Conservation (phyloP, 2,113 vertebrate species). For the Brevimyrus niger region DNA sequence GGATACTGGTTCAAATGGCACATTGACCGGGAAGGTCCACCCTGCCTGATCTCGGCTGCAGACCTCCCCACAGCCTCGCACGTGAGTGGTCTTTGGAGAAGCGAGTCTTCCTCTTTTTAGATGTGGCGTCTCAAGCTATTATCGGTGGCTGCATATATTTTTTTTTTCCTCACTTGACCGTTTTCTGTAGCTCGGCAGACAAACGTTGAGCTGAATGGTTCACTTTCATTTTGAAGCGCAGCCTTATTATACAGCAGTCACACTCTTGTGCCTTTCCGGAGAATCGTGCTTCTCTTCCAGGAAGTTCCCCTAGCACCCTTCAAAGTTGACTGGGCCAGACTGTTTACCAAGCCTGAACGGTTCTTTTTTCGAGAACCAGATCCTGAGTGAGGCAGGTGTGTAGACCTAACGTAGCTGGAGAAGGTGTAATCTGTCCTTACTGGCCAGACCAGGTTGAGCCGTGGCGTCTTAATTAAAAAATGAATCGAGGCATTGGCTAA, state of each 20-base stretch:
- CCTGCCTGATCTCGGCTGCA: not conserved
- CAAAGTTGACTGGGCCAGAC: not conserved
- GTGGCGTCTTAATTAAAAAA: not conserved
- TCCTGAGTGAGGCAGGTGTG: not conserved
- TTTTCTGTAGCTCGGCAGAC: not conserved
- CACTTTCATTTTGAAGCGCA: not conserved
- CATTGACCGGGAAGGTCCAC: not conserved
- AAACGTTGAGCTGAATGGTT: not conserved
- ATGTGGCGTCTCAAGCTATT: not conserved
- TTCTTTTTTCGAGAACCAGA: not conserved
- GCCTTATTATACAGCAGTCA: not conserved
- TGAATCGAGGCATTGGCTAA: not conserved
- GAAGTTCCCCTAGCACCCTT: not conserved
- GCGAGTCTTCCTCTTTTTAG: not conserved
- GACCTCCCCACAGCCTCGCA: not conserved
- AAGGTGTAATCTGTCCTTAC: not conserved
- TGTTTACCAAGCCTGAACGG: not conserved
- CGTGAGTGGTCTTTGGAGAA: not conserved
- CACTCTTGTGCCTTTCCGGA: not conserved
- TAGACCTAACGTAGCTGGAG: not conserved
- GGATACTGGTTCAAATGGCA: not conserved
- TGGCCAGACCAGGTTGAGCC: not conserved
- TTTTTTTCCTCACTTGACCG: not conserved
- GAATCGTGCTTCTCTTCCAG: not conserved
- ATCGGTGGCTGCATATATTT: not conserved